Conservation (phyloP, 2,113 vertebrate genomes). For the Grus americana region DNA sequence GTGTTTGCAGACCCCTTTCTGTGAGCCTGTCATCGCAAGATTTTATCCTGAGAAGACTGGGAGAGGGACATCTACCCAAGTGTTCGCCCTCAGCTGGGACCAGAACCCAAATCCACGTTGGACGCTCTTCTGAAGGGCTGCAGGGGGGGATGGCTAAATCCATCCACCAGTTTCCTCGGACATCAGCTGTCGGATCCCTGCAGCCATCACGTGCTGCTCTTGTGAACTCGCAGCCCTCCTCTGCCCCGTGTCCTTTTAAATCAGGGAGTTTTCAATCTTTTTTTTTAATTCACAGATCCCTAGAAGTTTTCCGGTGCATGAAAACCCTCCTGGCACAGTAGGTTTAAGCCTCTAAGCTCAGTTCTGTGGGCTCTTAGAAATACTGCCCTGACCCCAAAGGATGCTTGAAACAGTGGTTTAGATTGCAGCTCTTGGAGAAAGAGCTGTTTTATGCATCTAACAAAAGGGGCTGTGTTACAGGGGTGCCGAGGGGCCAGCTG, state of each 20-base stretch:
- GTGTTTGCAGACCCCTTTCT: not conserved
- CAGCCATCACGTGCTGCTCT: not conserved
- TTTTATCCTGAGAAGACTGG: not conserved
- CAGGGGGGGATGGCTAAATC: not conserved
- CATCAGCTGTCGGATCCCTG: not conserved
- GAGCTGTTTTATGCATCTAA: constrained; percentile 20
- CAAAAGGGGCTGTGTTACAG: constrained; percentile 20
- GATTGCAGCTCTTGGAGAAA: constrained; percentile 19
- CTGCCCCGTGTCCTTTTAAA: not conserved
- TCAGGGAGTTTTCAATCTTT: not conserved
- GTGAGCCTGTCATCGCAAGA: not conserved
- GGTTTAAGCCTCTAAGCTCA: constrained; percentile 17
- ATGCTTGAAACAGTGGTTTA: not conserved
- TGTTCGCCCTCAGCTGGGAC: not conserved
- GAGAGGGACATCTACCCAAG: not conserved
- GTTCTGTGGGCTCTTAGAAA: not conserved
- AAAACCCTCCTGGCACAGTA: not conserved
- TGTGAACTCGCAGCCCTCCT: not conserved
- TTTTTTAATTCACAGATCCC: not conserved
- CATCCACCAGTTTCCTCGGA: not conserved
- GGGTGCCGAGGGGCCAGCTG: not conserved
- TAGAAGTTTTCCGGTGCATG: not conserved
- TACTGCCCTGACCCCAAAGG: not conserved
- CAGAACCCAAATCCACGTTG: not conserved
- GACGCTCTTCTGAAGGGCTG: not conserved